Conservation (phyloP, 2,113 vertebrate species). For the Labeo catla region DNA sequence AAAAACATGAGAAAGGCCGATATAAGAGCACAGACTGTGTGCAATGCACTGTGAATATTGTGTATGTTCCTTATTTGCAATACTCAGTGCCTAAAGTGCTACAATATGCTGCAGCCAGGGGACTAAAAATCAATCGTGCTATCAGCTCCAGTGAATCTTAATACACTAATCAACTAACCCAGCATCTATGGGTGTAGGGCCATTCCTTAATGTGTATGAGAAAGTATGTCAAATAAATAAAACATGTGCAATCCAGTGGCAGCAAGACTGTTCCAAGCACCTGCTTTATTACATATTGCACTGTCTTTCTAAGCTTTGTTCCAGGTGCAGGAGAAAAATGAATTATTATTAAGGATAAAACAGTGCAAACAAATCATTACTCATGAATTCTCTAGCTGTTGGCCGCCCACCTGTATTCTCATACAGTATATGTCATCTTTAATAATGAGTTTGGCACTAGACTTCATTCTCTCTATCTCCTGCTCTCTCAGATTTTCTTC, state of each 20-base stretch:
- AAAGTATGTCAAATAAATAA: background rate
- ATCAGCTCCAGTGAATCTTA: constrained; percentile 31
- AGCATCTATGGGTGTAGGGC: background rate
- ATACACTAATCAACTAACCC: background rate
- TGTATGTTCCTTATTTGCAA: constrained; percentile 1
- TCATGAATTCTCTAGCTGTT: background rate
- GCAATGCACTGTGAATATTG: background rate
- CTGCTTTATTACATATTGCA: constrained; percentile 3
- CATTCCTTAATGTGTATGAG: background rate
- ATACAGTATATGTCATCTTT: constrained; percentile 21
- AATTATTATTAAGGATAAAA: constrained; percentile 11
- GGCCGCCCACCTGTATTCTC: background rate
- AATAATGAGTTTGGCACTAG: background rate
- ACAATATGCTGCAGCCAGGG: constrained; percentile 1
- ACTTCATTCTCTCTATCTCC: background rate
- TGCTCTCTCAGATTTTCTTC: background rate
- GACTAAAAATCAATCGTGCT: constrained; percentile 15
- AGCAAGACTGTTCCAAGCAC: background rate
- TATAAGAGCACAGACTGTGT: background rate
- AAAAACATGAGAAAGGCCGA: background rate
- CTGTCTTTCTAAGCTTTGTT: background rate
- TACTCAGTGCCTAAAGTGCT: constrained; percentile 5
- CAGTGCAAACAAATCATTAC: constrained; percentile 16
- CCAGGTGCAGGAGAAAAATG: background rate
- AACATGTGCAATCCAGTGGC: background rate